phyloP scores from a whole-genome alignment of 2,888 invertebrate genomes.

The Luffia ferchaultella region DNA sequence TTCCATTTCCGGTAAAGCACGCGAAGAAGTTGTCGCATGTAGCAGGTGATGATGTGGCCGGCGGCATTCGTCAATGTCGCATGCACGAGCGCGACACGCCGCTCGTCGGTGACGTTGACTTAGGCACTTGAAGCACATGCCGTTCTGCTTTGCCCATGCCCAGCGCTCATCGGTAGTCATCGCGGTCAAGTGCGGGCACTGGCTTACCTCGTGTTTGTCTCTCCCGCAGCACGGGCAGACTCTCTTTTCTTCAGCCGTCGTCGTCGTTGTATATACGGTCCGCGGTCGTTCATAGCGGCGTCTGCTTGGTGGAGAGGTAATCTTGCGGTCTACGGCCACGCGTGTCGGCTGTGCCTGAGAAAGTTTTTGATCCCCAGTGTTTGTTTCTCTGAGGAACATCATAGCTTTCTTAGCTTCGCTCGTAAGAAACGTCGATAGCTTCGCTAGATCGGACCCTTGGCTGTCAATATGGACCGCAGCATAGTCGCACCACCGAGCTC shows the following conservation, averaged over 20 bases:
- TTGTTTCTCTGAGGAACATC: background rate
- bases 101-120: background rate
- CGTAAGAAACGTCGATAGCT: background rate
- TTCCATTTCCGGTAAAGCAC: background rate
- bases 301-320: background rate
- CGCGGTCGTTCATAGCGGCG: background rate
- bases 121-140: background rate
- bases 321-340: background rate
- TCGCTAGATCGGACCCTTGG: background rate
- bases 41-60: background rate
- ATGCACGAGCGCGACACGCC: background rate
- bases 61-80: background rate
- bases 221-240: conserved; percentile 1
- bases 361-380: background rate
- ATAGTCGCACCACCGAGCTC: background rate
- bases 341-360: no score
- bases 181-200: background rate
- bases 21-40: background rate
- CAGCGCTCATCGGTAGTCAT: conserved; percentile 1
- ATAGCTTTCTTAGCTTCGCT: background rate
- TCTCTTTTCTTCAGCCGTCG: background rate
- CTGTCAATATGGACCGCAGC: no score
- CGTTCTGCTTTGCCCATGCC: background rate
- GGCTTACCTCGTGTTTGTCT: background rate
- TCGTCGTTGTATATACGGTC: background rate